Conservation (phyloP, 2,797 vertebrate genomes). For the Notolabrus celidotus region DNA sequence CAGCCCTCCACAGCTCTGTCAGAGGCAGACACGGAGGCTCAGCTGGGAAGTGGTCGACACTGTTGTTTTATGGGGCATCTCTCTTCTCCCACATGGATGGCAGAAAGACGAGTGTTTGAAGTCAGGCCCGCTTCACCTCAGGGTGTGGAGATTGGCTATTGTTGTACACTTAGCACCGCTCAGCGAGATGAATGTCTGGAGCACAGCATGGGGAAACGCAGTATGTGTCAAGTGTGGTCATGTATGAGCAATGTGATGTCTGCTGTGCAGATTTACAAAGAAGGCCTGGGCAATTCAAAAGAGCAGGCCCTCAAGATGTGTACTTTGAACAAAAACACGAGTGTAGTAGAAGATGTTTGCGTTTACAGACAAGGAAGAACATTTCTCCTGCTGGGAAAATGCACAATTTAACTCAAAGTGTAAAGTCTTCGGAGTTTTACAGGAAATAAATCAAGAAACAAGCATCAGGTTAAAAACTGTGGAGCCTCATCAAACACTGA, state of each 20-base stretch:
- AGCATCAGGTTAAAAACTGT: constrained; percentile 32
- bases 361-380: background rate
- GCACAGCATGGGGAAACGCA: constrained; percentile 70
- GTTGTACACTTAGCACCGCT: constrained; percentile 75
- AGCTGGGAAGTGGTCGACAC: constrained; percentile 71
- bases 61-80: constrained; percentile 75
- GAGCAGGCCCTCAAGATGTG: background rate
- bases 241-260: constrained; percentile 71
- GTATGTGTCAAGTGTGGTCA: constrained; percentile 77
- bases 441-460: constrained; percentile 17
- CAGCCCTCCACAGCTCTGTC: constrained; percentile 68
- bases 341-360: background rate
- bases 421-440: too few relatives aligned
- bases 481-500: constrained; percentile 24
- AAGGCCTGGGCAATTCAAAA: constrained; percentile 40
- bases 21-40: constrained; percentile 68
- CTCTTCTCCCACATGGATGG: constrained; percentile 73
- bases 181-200: constrained; percentile 80
- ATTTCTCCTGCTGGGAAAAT: too few relatives aligned
- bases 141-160: constrained; percentile 77
- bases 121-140: constrained; percentile 76
- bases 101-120: constrained; percentile 76
- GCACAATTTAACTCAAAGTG: too few relatives aligned
- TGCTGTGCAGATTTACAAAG: constrained; percentile 53
- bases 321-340: constrained; percentile 16